Evolutionary conservation across 2,888 invertebrate species (phyloP), one percentile per base, ranked within the genome.

Genomic region (Dimorphilus gyrociliatus): DNA sequence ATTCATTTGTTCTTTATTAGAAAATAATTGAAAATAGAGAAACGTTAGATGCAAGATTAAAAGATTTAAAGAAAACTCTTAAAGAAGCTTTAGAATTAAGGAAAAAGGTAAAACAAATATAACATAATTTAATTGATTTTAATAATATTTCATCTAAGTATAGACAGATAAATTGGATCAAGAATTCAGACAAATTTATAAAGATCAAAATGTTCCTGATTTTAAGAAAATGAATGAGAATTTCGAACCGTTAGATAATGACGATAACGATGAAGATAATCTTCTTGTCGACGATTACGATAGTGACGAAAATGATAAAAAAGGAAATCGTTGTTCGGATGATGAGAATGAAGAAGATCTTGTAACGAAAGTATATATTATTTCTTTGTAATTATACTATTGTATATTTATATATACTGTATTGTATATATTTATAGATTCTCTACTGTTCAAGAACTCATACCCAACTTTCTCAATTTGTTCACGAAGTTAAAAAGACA

Each of bases 391-490:
- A n/a, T 7, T 10, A 25, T 25, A 25, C 10, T n/a, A 21, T 21
- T 8, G n/a, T 8, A 25, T 25, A 8, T 10, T 7, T 10, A n/a
- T 12, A 10, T 10, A 12, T 25, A 7, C 25, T 10, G 7, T 15
- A 17, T 28, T 21, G 6, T 37, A 10, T 17, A 4, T 25, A 14
- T 8, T 45, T 42, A 13, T 50, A 67, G 78, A 78, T 97, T 38
- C 84, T 76, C 53, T 92, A 84, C 60, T 85, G 86, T 57, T 90
- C 88, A 40, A 72, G 97, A 47, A 97, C 97, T 4, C 94, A 97
- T 63, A 90, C 94, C 1, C 94, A 97, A 56, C 63, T 97, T 23
- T 73, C 82, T 0, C 97, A 97, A 61, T 82, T 97, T 63, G 74
- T 90, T n/a, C 73, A 76, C 25, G 97, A 97, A 69, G 72, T 94